Base-by-base conservation (phyloP, 2,888 invertebrate species). In the Hirudinaria manillensis region DNA sequence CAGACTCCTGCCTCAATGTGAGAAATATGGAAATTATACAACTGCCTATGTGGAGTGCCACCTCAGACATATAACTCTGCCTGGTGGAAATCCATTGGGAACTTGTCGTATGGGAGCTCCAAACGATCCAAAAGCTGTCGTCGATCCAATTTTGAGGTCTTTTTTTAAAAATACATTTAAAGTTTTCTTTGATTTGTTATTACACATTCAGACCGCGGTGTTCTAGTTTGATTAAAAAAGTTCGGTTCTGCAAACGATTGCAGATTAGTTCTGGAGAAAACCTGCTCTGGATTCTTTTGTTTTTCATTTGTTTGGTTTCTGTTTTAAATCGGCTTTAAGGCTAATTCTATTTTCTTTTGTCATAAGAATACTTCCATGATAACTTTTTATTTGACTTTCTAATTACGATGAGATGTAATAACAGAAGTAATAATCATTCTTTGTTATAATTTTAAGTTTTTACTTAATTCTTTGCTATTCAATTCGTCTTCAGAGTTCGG, bases 1-100 rank as follows among this genome's bases (percentile, higher is more conserved):
- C 72, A 65, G 71, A 10, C 75, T 75, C 24, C 75, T 79, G 13
- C 79, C 80, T 0, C 78, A 81, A 13, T 83, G 83, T 76, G 80
- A 80, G 38, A 75, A 75, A 36, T 78, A 80, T 29, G 81, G 77
- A 3, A 80, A 78, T 76, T 78, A 73, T 70, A 80, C 80, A 16
- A 79, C 79, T 66, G 77, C 72, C 16, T 82, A 81, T 76, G 76
- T 79, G 70, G 80, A 82, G 74, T 81, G 80, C 66, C 81, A 81
- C 77, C 78, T 84, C 34, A 79, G 82, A 6, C 80, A 81, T 55
- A 79, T 83, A 72, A 82, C 84, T 0, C 81, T 83, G 4, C 79
- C 91, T 0, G 90, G 91, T 0, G 91, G 92, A 82, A 92, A 93
- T 83, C 90, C 89, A 0, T 90, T 89, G 0, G 92, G 93, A 1